Base-by-base conservation (phyloP, 2,888 invertebrate species). In the Melieria picta region DNA sequence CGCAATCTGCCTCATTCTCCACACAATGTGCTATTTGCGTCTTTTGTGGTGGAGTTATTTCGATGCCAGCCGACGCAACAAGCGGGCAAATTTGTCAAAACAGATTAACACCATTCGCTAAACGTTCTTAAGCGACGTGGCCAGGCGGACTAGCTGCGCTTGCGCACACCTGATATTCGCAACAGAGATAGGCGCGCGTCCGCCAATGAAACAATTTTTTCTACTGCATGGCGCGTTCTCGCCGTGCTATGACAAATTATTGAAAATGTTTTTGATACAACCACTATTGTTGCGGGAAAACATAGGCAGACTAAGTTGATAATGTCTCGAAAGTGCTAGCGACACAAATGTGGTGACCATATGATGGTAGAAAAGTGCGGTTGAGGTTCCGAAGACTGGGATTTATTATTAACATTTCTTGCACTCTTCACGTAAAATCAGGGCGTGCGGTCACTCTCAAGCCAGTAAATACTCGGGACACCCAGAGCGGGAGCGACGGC, bases 71-170 rank as follows among this genome's bases (percentile, higher is more conserved):
- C 30, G 30, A 30, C 30, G 55, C 56, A 69, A 61, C 57, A 72
- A 66, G 78, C 78, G 80, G 72, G 72, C 79, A 77, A 81, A 82
- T 81, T 81, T 81, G 81, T 81, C 81, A 81, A 81, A 81, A 77
- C 80, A 81, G 82, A 81, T 81, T 82, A 81, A 80, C 82, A 78
- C 81, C 79, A 81, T 81, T 81, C 80, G 77, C 46, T 61, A 66
- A 71, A 63, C 58, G 57, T 56, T 57, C 65, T 65, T 45, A 9
- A 13, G 11, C 11, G 46, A 13, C 9, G 56, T 65, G 30, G 30
- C 30, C 30, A 30, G 30, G 30, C 30, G 3, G 30, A 30, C 30
- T 30, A 30, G 30, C 30, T 13, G 11, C 50, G 7, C 48, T 1
- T 9, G n/a, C 66, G 50, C 66, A 46, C 66, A 66, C 57, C 60